phyloP scores from a whole-genome alignment of 2,888 invertebrate species.

The Athalia rosae region DNA sequence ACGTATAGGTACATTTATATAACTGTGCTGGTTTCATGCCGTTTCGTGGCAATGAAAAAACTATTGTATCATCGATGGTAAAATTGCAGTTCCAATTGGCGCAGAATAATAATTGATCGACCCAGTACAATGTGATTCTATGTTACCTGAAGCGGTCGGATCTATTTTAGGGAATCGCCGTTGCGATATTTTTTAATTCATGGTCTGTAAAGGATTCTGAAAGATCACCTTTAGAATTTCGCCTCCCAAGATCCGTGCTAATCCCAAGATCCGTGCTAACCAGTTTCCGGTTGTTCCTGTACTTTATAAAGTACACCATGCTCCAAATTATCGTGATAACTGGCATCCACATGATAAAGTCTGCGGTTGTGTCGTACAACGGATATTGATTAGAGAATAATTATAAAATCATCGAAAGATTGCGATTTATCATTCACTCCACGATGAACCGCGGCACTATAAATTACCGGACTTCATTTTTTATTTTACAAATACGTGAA shows the following conservation, averaged over 20 bases:
- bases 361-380: neutral
- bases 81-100: too few species aligned
- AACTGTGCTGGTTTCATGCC: too few species aligned
- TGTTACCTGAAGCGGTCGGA: too few species aligned
- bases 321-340: slow-evolving; percentile 62
- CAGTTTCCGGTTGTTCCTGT: slow-evolving; percentile 47
- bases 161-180: too few species aligned
- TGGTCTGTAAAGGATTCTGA: neutral
- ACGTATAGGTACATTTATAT: too few species aligned
- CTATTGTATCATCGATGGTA: too few species aligned
- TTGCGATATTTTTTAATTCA: too few species aligned
- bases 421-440: neutral
- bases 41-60: too few species aligned
- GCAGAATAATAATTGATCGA: too few species aligned
- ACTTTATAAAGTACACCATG: slow-evolving; percentile 59
- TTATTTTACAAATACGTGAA: neutral
- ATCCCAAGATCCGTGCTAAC: neutral
- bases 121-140: too few species aligned
- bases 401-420: neutral
- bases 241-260: neutral
- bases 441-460: neutral
- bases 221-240: slow-evolving; percentile 19
- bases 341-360: slow-evolving; percentile 62
- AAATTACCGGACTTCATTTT: neutral
- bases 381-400: neutral